These are phyloP conservation scores for Nylanderia fulva DNA, from an alignment of 1,140 invertebrate genomes.

Conservation along the genomic window DNA sequence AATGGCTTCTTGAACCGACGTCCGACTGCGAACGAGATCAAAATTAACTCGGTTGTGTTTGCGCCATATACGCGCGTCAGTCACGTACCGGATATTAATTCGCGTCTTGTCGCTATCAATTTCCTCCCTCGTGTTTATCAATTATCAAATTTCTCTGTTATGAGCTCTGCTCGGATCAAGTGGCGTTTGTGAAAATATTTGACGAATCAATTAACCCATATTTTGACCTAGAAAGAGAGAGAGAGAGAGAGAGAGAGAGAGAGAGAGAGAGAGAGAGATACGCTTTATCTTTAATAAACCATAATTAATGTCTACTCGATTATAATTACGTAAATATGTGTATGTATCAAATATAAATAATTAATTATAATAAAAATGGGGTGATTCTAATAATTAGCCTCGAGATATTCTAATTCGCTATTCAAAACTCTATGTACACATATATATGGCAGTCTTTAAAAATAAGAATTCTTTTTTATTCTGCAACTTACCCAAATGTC, in stretches of 20 bases:
- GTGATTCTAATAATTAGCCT: not conserved
- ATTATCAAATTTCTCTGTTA: constrained; percentile 69
- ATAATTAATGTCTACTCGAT: constrained; percentile 27
- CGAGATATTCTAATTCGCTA: not conserved
- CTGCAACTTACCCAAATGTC: constrained; percentile 91
- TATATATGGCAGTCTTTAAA: too few relatives aligned
- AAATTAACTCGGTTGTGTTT: constrained; percentile 71
- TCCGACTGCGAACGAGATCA: constrained; percentile 48
- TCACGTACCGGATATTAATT: constrained; percentile 78
- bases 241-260: too few relatives aligned
- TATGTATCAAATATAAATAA: not conserved
- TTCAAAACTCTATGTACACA: not conserved
- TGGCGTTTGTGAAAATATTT: constrained; percentile 51
- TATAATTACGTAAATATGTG: not conserved
- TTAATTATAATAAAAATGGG: not conserved
- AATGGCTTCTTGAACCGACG: constrained; percentile 31
- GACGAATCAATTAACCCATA: constrained; percentile 37
- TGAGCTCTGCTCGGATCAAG: constrained; percentile 31
- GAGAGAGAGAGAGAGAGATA: too few relatives aligned
- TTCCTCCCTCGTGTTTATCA: constrained; percentile 66
- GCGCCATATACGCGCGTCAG: constrained; percentile 53
- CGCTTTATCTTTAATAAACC: not conserved
- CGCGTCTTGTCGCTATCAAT: constrained; percentile 63
- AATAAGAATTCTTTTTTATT: not conserved
- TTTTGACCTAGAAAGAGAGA: constrained; percentile 35